Base-by-base conservation (phyloP, 2,113 vertebrate genomes). In the Brienomyrus longianalis region DNA sequence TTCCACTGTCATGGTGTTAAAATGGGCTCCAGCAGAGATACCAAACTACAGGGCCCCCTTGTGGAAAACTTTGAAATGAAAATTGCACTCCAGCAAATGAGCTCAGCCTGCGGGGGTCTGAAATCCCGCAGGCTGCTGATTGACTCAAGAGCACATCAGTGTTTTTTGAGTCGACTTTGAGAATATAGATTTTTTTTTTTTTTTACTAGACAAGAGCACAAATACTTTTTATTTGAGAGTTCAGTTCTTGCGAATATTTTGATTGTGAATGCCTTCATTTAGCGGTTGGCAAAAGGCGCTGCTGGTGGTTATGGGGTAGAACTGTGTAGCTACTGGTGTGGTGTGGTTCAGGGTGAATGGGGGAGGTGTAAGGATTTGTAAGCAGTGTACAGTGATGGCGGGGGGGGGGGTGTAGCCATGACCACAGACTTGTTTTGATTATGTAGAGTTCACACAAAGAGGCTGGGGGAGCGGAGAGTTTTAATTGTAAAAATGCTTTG, bases 1-100 rank as follows among this genome's bases (percentile, higher is more conserved):
- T 48, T 48, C 62, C 43, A 88, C 59, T 88, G 91, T 93, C n/a
- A 90, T 91, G 56, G 9, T 92, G 94, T 48, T 88, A 91, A 94
- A 56, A 93, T 92, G 90, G 91, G 88, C 88, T 91, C 89, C 48
- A 88, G 31, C 47, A 62, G 39, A 59, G 15, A 51, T 39, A 11
- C 35, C 21, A 21, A 17, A 62, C 87, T 59, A 43, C 39, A 66
- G 87, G 56, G 48, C 56, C 31, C 51, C 51, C 31, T 43, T 56
- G 51, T 21, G 17, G 56, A 48, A 2, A 84, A 84, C 21, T 4
- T 83, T 83, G 70, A 52, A 54, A 54, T 5, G 51, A 87, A 54
- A 87, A 31, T 62, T 39, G 54, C 54, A 88, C 87, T 62, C 56
- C 87, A 66, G 52, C 56, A 54, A 86, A 51, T 47, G 52, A 62